Evolutionary conservation across 2,797 vertebrate genomes (phyloP).

Genomic region (Melanotaenia boesemani): DNA sequence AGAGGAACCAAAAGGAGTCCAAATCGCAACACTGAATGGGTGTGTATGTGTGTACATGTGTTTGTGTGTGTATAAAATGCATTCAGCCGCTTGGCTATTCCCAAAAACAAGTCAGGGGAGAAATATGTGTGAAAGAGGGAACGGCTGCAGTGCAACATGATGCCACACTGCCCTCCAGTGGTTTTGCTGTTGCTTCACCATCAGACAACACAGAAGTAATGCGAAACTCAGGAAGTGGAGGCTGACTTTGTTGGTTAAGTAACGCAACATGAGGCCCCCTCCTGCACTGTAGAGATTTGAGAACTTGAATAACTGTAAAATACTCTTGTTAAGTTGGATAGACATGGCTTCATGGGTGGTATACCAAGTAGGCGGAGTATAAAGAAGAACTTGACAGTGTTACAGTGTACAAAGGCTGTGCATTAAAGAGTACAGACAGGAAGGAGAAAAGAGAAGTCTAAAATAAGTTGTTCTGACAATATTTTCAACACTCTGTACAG

Average conservation of each 20-base stretch:
- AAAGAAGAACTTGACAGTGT: background rate
- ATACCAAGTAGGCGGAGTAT: background rate
- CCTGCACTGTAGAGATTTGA: slow-evolving; percentile 6
- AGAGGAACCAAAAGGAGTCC: slow-evolving; percentile 80
- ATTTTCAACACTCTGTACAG: slow-evolving; percentile 16
- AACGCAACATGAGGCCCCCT: background rate
- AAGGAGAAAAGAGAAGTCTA: slow-evolving; percentile 69
- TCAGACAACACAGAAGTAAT: background rate
- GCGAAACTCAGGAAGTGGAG: slow-evolving; percentile 23
- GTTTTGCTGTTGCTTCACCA: slow-evolving; percentile 40
- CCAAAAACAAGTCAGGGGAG: slow-evolving; percentile 52
- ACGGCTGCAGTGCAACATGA: slow-evolving; percentile 48
- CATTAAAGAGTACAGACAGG: slow-evolving; percentile 54
- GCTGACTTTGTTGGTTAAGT: slow-evolving; percentile 20
- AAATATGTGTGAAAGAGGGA: slow-evolving; percentile 19
- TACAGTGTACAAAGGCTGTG: slow-evolving; percentile 3
- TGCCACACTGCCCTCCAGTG: slow-evolving; percentile 85
- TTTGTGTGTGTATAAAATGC: slow-evolving; percentile 68
- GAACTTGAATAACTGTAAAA: slow-evolving; percentile 1
- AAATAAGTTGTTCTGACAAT: slow-evolving; percentile 42
- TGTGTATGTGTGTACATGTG: slow-evolving; percentile 47
- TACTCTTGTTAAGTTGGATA: background rate
- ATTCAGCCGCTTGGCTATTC: slow-evolving; percentile 74
- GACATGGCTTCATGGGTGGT: background rate
- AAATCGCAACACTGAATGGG: slow-evolving; percentile 69